phyloP scores from a whole-genome alignment of 1,140 invertebrate genomes.

The Araneus ventricosus region DNA sequence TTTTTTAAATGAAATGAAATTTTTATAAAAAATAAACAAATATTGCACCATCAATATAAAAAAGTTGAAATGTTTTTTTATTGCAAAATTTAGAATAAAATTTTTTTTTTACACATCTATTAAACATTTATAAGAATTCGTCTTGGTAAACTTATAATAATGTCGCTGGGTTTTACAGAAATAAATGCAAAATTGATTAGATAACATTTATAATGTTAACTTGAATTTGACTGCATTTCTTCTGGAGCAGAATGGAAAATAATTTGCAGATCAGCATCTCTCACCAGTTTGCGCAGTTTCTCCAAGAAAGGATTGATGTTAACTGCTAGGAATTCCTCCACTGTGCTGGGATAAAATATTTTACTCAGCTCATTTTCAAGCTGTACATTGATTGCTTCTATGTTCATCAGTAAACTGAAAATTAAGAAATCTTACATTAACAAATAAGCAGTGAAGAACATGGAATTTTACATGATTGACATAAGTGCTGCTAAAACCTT shows the following conservation, averaged over 20 bases:
- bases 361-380: constrained; percentile 45
- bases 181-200: constrained; percentile 5
- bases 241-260: constrained; percentile 72
- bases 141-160: not conserved
- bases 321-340: constrained; percentile 67
- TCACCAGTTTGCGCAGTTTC: constrained; percentile 66
- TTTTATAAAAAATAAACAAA: too few species aligned
- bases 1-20: too few species aligned
- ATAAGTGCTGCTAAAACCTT: too few species aligned
- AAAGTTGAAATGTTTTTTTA: not conserved
- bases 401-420: constrained; percentile 64
- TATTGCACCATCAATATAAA: too few species aligned
- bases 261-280: constrained; percentile 72
- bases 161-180: not conserved
- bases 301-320: constrained; percentile 69
- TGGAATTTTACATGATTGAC: too few species aligned
- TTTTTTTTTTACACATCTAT: not conserved
- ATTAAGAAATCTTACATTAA: not conserved
- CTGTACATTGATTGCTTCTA: constrained; percentile 69
- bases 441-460: too few species aligned
- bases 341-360: constrained; percentile 68
- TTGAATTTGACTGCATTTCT: constrained; percentile 64
- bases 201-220: not conserved
- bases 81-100: not conserved
- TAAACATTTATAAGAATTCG: not conserved